These are phyloP conservation scores for Oligia strigilis DNA, from an alignment of 2,888 invertebrate genomes.

Conservation along the genomic window DNA sequence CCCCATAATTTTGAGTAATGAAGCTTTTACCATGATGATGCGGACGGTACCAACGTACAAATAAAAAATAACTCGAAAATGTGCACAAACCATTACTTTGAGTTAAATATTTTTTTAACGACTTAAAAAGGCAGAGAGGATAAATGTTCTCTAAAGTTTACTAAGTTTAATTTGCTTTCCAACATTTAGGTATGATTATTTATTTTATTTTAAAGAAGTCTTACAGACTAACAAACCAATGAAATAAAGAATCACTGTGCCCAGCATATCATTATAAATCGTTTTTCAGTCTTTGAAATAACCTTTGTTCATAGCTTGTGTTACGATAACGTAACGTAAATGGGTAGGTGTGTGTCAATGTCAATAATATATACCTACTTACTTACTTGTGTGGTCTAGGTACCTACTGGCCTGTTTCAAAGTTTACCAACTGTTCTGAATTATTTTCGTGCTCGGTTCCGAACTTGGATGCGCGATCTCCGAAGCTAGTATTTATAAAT, in stretches of 20 bases:
- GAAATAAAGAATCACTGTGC: too few relatives aligned
- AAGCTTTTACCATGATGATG: neutral
- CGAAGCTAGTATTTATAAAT: constrained; percentile 72
- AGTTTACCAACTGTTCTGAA: constrained; percentile 38
- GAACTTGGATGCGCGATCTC: constrained; percentile 59
- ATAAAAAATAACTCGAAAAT: neutral
- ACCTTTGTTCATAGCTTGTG: neutral
- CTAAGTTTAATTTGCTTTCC: neutral
- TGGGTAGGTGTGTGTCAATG: neutral
- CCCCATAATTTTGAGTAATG: neutral
- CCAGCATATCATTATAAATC: neutral
- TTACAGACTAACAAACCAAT: too few relatives aligned
- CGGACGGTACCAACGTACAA: neutral
- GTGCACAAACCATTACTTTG: neutral
- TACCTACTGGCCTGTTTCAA: neutral
- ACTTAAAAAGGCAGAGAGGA: neutral
- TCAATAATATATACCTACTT: neutral
- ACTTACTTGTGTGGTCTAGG: neutral
- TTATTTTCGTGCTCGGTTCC: constrained; percentile 53
- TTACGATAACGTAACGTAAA: neutral
- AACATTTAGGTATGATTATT: neutral
- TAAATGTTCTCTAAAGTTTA: neutral
- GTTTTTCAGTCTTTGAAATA: constrained; percentile 1
- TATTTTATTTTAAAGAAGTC: too few relatives aligned
- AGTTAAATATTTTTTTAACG: neutral